Conservation (phyloP, 2,113 vertebrate genomes). For the Apteryx mantelli region DNA sequence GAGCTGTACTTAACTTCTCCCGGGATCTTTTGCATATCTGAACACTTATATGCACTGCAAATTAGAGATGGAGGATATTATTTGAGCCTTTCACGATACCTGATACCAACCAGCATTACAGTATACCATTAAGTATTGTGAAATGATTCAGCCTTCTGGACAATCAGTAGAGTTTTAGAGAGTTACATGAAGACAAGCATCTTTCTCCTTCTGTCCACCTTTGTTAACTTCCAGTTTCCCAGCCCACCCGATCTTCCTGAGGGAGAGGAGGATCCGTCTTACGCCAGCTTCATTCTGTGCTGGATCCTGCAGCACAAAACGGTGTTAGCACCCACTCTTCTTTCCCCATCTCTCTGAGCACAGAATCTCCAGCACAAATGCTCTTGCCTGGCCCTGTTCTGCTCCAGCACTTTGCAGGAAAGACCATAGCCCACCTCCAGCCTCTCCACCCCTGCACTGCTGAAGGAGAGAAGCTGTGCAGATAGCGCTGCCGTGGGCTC, state of each 20-base stretch:
- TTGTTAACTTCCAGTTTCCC: not conserved
- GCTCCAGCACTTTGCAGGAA: not conserved
- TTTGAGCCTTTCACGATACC: not conserved
- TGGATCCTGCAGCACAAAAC: not conserved
- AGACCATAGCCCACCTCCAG: not conserved
- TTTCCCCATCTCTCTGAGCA: not conserved
- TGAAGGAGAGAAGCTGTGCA: not conserved
- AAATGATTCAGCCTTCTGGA: not conserved
- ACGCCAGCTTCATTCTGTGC: no score
- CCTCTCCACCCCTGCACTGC: not conserved
- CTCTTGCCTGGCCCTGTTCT: not conserved
- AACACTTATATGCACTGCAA: not conserved
- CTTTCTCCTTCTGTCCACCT: not conserved
- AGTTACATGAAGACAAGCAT: not conserved
- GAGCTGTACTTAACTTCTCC: not conserved
- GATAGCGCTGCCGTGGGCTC: not conserved
- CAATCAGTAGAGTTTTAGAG: not conserved
- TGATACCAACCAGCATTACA: fast-evolving
- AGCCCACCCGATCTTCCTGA: not conserved
- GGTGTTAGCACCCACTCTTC: not conserved
- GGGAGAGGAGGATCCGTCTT: not conserved
- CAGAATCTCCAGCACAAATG: not conserved
- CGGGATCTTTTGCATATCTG: not conserved
- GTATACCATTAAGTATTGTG: not conserved
- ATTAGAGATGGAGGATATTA: not conserved